phyloP scores from a whole-genome alignment of 2,797 vertebrate genomes.

The Triplophysa yarkandensis region DNA sequence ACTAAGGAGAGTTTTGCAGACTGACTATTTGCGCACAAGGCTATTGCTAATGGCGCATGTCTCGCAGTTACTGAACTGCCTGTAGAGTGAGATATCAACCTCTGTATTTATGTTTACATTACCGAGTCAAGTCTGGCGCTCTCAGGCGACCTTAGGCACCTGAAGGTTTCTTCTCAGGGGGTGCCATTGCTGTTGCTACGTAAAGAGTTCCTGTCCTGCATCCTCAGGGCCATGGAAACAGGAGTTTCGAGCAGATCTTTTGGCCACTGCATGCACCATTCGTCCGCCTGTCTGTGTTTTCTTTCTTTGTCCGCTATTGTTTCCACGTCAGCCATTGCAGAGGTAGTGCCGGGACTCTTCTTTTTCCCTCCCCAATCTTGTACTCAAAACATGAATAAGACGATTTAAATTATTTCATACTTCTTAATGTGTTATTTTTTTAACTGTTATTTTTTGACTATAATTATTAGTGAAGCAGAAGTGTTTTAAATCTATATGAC shows the following conservation, averaged over 20 bases:
- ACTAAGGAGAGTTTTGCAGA: constrained; percentile 79
- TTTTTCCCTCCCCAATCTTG: constrained; percentile 68
- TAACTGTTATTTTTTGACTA: constrained; percentile 70
- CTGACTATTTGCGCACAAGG: constrained; percentile 85
- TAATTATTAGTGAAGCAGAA: constrained; percentile 77
- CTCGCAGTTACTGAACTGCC: constrained; percentile 82
- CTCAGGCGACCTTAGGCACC: constrained; percentile 48
- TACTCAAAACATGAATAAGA: constrained; percentile 80
- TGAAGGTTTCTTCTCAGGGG: constrained; percentile 55
- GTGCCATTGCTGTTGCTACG: constrained; percentile 42
- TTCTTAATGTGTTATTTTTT: constrained; percentile 75
- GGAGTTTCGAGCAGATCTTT: constrained; percentile 51
- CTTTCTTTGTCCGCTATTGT: constrained; percentile 46
- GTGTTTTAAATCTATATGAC: constrained; percentile 78
- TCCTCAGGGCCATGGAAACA: constrained; percentile 28
- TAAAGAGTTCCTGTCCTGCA: constrained; percentile 36
- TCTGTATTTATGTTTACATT: constrained; percentile 89
- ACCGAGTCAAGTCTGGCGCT: constrained; percentile 60
- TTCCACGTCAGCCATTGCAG: constrained; percentile 49
- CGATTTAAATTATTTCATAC: constrained; percentile 98
- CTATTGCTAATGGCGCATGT: constrained; percentile 66
- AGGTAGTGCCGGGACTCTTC: constrained; percentile 68
- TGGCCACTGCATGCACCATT: constrained; percentile 80
- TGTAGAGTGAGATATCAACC: constrained; percentile 83
- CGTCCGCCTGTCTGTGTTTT: constrained; percentile 73